phyloP scores from a whole-genome alignment of 1,140 invertebrate species.

The Whitmania pigra region DNA sequence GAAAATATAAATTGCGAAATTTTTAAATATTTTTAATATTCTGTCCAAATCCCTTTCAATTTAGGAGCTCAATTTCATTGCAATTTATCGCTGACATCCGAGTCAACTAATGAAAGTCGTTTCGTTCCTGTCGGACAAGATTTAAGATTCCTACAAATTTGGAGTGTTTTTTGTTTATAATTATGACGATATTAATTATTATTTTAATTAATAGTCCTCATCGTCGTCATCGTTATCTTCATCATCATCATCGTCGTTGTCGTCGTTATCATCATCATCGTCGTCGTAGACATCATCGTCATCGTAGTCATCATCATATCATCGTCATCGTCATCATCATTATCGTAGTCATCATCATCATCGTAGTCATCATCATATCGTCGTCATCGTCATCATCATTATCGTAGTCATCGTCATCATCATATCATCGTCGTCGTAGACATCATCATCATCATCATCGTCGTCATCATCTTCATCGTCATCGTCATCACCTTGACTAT shows the following conservation, averaged over 20 bases:
- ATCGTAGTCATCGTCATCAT: neutral
- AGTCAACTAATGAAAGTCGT: too few species aligned
- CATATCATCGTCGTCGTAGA: neutral
- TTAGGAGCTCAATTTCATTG: too few species aligned
- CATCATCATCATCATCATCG: too few species aligned
- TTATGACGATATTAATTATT: too few species aligned
- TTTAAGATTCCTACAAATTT: too few species aligned
- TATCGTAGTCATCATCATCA: neutral
- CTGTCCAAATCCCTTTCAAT: too few species aligned
- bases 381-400: neutral
- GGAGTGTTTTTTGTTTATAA: too few species aligned
- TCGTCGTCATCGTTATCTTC: neutral
- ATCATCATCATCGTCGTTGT: neutral
- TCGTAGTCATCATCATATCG: neutral
- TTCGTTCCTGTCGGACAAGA: too few species aligned
- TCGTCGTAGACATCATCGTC: neutral
- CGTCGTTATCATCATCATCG: neutral
- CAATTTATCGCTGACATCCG: too few species aligned
- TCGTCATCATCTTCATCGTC: neutral
- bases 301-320: neutral
- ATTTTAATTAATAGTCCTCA: neutral
- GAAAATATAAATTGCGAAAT: too few species aligned
- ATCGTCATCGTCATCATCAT: neutral
- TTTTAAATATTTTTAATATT: too few species aligned
- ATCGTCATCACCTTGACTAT: constrained; percentile 13